These are phyloP conservation scores for Pogonomyrmex californicus DNA, from an alignment of 1,140 invertebrate genomes.

Conservation along the genomic window DNA sequence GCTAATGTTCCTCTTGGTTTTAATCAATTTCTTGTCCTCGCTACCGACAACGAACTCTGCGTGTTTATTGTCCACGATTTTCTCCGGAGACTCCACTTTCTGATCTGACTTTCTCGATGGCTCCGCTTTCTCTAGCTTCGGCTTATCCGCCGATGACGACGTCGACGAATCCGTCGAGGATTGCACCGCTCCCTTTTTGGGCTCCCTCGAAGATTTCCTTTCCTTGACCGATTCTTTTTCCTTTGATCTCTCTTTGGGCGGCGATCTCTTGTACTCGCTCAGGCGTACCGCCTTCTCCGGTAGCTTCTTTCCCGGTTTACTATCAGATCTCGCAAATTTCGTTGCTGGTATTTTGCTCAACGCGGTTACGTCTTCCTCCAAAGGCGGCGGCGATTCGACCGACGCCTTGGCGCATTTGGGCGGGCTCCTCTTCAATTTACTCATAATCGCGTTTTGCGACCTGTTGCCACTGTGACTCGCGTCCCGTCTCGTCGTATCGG, in stretches of 20 bases:
- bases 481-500: slow-evolving; percentile 84
- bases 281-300: slow-evolving; percentile 68
- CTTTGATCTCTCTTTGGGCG: slow-evolving; percentile 73
- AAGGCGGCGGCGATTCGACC: slow-evolving; percentile 66
- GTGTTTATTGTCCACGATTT: slow-evolving; percentile 24
- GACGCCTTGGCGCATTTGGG: slow-evolving; percentile 78
- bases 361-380: slow-evolving; percentile 63
- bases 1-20: slow-evolving; percentile 71
- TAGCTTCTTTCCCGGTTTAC: slow-evolving; percentile 66
- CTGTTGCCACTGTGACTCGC: slow-evolving; percentile 59
- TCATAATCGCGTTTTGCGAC: slow-evolving; percentile 74
- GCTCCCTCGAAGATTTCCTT: slow-evolving; percentile 24
- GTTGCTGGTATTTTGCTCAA: slow-evolving; percentile 83
- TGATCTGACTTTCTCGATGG: slow-evolving; percentile 42
- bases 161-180: slow-evolving; percentile 12
- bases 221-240: slow-evolving; percentile 68
- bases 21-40: slow-evolving; percentile 64
- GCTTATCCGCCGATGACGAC: slow-evolving; percentile 25
- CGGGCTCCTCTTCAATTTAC: slow-evolving; percentile 80
- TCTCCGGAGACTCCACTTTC: slow-evolving; percentile 35
- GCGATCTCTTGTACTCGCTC: slow-evolving; percentile 68
- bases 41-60: slow-evolving; percentile 70
- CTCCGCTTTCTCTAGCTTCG: slow-evolving; percentile 72
- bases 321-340: slow-evolving; percentile 76
- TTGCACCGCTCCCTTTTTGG: slow-evolving; percentile 9